Evolutionary conservation across 2,113 vertebrate species (phyloP), one percentile per base, ranked within the genome.

Genomic region (Oryzias woworae): DNA sequence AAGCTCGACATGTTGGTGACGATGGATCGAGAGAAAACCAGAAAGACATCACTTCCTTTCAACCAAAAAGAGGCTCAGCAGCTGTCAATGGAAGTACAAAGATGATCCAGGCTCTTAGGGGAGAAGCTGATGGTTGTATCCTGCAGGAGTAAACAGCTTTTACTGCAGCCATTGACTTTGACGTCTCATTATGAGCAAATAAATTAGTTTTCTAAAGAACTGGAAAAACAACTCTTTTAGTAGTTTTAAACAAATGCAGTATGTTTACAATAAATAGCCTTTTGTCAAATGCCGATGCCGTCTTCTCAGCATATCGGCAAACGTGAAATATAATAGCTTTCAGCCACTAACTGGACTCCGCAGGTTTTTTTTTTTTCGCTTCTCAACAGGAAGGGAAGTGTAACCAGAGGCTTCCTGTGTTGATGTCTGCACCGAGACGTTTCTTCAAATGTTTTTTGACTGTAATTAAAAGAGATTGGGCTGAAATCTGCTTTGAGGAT

Each of bases 41-140:
- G 51, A 57, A 51, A 69, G 59, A 47, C 60, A 64, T 53, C 7
- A 59, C 75, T 77, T 53, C 58, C 59, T 71, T 74, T 83, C 14
- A 23, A 57, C 51, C 54, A 3, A 46, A 3, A 70, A 36, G 66
- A 85, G 31, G 51, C 20, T 61, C 1, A 54, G 63, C 84, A 87
- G 66, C 84, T 87, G 85, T 44, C 61, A 18, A 14, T 14, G 15
- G 71, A 20, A 57, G 31, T 55, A 66, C 14, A 3, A 31, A 65
- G 52, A 61, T 20, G 8, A 36, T 26, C 15, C 4, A 14, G 41
- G 23, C 14, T 0, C 7, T 20, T 20, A 43, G 31, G 47, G 20
- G 69, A 56, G 46, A 59, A 66, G 68, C 73, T 72, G n/a, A 44
- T 18, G 5, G 15, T 44, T 6, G 0, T 7, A 0, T 49, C 6